Percentiles rank a stretch among this genome's conserved stretches.
These are phyloP conservation scores for Xiphorhynchus erythropygius DNA, from an alignment of 2,797 vertebrate genomes.

Conservation along the genomic window DNA sequence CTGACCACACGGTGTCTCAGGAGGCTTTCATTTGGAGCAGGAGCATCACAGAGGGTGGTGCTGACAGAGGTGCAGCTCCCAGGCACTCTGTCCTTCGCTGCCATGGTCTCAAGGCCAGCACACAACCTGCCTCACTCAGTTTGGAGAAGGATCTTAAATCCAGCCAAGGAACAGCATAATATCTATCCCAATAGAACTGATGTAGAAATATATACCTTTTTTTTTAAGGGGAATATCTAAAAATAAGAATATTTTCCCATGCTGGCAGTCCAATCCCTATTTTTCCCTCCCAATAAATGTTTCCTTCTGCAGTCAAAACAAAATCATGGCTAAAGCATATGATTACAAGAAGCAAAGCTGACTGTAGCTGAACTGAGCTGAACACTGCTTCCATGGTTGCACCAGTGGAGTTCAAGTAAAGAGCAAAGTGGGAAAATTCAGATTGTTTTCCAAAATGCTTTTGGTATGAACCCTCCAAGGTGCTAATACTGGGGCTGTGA, in stretches of 20 bases:
- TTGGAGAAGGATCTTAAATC: background rate
- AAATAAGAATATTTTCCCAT: background rate
- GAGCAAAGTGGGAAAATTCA: background rate
- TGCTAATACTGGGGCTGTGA: accelerated
- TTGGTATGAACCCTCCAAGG: background rate
- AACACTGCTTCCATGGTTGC: background rate
- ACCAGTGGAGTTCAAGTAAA: background rate
- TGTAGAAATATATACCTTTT: background rate
- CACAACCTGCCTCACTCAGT: background rate
- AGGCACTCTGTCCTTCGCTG: background rate
- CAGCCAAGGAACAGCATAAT: background rate
- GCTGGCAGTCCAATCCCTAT: too few species aligned
- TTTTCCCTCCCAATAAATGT: accelerated
- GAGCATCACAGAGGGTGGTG: background rate
- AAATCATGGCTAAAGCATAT: background rate
- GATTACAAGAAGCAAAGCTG: background rate
- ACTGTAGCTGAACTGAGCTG: background rate
- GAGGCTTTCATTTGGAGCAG: background rate
- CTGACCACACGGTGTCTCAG: constrained; percentile 49
- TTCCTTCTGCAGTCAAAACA: background rate
- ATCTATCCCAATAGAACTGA: background rate
- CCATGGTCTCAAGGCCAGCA: background rate
- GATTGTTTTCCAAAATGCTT: background rate
- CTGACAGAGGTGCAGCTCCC: background rate
- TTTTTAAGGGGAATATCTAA: background rate